These are phyloP conservation scores for Tangara arthus DNA, from an alignment of 2,797 vertebrate species.

Conservation along the genomic window DNA sequence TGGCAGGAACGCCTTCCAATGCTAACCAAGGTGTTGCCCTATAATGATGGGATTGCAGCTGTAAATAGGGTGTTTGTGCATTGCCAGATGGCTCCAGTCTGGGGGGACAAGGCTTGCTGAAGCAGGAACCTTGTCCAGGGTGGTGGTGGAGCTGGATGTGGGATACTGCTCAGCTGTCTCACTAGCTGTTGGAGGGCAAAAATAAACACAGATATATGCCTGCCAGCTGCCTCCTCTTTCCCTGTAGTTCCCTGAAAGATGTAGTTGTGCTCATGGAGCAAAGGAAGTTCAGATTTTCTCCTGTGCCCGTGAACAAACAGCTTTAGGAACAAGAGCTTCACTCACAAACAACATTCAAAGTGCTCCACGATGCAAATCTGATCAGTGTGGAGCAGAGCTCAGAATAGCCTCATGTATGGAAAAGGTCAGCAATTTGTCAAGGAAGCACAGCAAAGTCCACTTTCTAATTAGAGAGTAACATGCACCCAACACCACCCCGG, in stretches of 20 bases:
- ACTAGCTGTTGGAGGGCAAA: background rate
- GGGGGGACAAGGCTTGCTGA: background rate
- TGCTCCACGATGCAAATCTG: slow-evolving; percentile 9
- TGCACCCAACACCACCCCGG: background rate
- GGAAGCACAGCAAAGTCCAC: background rate
- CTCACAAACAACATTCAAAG: slow-evolving; percentile 25
- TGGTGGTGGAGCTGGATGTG: background rate
- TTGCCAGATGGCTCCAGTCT: background rate
- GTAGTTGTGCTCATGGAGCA: background rate
- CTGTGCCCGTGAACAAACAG: background rate
- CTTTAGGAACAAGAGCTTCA: background rate
- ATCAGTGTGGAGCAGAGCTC: slow-evolving; percentile 36
- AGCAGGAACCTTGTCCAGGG: background rate
- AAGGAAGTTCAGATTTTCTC: background rate
- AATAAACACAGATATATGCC: background rate
- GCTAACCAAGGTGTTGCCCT: background rate
- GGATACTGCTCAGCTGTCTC: background rate
- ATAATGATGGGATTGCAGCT: background rate
- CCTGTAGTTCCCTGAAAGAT: background rate
- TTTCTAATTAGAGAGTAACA: slow-evolving; percentile 57
- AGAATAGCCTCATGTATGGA: slow-evolving; percentile 25
- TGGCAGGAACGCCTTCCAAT: background rate
- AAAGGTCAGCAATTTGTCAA: slow-evolving; percentile 56
- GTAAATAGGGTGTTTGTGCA: background rate
- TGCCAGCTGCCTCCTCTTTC: slow-evolving; percentile 23